phyloP scores from a whole-genome alignment of 2,888 invertebrate genomes.

The Diabrotica balteata region DNA sequence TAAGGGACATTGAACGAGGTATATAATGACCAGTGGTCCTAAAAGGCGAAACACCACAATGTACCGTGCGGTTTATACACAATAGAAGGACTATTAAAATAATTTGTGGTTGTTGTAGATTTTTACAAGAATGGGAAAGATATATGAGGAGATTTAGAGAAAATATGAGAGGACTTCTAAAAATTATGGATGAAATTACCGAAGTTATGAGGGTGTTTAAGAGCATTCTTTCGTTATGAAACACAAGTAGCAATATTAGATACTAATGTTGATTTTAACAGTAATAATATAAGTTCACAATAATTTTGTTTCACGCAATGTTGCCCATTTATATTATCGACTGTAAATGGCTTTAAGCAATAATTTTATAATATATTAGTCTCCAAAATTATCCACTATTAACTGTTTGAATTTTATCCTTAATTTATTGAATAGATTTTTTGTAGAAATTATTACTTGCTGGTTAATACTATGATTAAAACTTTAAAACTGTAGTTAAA shows the following conservation, averaged over 20 bases:
- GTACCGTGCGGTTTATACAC: slow-evolving; percentile 22
- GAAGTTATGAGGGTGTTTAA: background rate
- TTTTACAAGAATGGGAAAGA: slow-evolving; percentile 13
- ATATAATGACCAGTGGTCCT: slow-evolving; percentile 30
- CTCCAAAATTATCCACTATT: too few species aligned
- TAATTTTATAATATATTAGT: too few species aligned
- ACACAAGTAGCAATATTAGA: background rate
- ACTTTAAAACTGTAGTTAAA: too few species aligned
- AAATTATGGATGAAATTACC: background rate
- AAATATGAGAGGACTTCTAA: background rate
- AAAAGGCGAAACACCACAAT: slow-evolving; percentile 28
- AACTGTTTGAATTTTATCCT: too few species aligned
- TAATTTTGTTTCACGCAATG: too few species aligned
- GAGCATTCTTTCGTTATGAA: background rate
- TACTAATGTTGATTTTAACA: background rate
- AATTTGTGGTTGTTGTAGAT: slow-evolving; percentile 15
- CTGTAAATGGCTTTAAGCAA: too few species aligned
- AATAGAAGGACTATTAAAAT: slow-evolving; percentile 27
- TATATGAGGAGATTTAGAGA: slow-evolving; percentile 17
- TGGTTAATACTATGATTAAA: too few species aligned
- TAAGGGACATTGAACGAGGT: slow-evolving; percentile 12
- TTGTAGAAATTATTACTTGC: too few species aligned
- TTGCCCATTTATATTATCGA: too few species aligned
- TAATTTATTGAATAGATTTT: too few species aligned
- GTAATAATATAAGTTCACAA: too few species aligned